phyloP scores from a whole-genome alignment of 2,113 vertebrate species.

The Ascaphus truei region DNA sequence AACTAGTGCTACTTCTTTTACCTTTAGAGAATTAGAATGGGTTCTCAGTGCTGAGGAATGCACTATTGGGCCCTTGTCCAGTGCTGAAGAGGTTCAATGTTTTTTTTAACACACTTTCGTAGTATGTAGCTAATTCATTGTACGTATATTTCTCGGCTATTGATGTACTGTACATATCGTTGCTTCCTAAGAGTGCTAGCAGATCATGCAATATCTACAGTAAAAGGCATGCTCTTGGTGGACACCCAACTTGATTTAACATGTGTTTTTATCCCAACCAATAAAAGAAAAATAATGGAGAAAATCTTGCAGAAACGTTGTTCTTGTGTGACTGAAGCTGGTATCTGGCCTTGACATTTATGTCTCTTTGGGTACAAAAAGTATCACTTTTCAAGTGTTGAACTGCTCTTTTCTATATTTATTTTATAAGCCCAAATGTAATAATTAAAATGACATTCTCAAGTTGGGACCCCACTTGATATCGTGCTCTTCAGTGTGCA shows the following conservation, averaged over 20 bases:
- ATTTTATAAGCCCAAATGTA: no score
- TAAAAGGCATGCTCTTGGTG: conserved; percentile 34
- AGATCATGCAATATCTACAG: conserved; percentile 25
- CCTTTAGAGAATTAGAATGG: conserved; percentile 1
- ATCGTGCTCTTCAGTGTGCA: no score
- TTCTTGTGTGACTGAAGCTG: no score
- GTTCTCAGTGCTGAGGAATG: background rate
- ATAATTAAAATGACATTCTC: no score
- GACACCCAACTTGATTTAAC: conserved; percentile 2
- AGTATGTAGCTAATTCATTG: conserved; percentile 21
- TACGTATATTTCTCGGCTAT: conserved; percentile 15
- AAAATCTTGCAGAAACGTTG: no score
- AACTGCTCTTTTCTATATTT: no score
- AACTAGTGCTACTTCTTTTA: conserved; percentile 1
- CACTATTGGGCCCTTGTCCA: background rate
- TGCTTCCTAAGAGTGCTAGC: conserved; percentile 22
- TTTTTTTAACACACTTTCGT: conserved; percentile 4
- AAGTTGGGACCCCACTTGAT: no score
- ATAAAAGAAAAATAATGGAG: background rate
- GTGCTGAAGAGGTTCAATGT: conserved; percentile 6
- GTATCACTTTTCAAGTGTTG: no score
- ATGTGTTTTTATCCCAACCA: conserved; percentile 9
- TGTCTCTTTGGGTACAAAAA: no score
- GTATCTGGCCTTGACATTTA: no score
- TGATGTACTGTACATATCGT: conserved; percentile 30